A percentile compares a stretch with the other conserved stretches of the same genome.
Conservation (phyloP, 2,888 invertebrate species). For the Melinopterus prodromus region DNA sequence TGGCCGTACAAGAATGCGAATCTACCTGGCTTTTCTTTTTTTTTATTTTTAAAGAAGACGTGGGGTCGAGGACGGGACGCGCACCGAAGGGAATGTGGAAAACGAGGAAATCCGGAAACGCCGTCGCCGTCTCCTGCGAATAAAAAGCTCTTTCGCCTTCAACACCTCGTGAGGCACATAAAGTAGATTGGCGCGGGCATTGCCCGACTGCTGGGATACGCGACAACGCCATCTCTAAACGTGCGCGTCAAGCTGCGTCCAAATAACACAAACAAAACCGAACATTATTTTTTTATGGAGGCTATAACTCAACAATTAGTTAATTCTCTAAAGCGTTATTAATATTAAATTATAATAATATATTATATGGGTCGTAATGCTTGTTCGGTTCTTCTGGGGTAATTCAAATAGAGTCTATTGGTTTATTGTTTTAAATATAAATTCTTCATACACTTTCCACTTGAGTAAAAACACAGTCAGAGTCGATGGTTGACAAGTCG, state of each 20-base stretch:
- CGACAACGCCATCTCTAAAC: slow-evolving; percentile 33
- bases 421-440: too few species aligned
- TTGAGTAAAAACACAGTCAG: too few species aligned
- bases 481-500: too few species aligned
- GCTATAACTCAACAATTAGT: too few species aligned
- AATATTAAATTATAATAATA: too few species aligned
- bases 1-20: slow-evolving; percentile 31
- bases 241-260: neutral
- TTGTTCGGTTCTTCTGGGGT: too few species aligned
- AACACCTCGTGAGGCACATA: slow-evolving; percentile 46
- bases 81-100: slow-evolving; percentile 39
- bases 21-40: slow-evolving; percentile 31
- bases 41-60: neutral
- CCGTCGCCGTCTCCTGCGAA: slow-evolving; percentile 42
- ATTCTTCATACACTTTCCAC: too few species aligned
- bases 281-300: too few species aligned
- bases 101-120: slow-evolving; percentile 41
- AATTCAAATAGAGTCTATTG: too few species aligned
- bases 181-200: slow-evolving; percentile 48
- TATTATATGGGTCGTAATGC: too few species aligned
- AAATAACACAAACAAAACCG: neutral
- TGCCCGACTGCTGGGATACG: slow-evolving; percentile 48
- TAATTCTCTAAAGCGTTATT: too few species aligned
- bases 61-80: slow-evolving; percentile 19
- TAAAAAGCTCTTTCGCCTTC: slow-evolving; percentile 43